Conservation (phyloP, 2,797 vertebrate species). For the Micrastur ruficollis region DNA sequence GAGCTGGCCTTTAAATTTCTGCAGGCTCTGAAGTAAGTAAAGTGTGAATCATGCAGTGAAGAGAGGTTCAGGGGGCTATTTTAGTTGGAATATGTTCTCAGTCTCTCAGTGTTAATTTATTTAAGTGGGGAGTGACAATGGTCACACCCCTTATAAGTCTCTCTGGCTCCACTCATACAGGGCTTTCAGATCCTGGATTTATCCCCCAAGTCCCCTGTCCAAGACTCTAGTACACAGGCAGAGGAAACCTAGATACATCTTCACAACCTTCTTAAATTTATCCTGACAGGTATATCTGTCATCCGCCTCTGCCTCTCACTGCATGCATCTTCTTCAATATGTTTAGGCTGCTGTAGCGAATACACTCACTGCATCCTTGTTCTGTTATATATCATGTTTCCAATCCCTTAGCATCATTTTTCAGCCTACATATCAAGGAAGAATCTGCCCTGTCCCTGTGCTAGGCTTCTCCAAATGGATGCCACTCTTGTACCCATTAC, state of each 20-base stretch:
- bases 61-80: neutral
- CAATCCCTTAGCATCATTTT: neutral
- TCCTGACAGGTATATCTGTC: neutral
- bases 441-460: neutral
- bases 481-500: neutral
- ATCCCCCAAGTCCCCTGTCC: neutral
- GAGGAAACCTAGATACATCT: neutral
- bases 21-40: neutral
- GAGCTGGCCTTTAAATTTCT: slow-evolving; percentile 8
- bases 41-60: neutral
- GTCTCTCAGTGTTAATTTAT: neutral
- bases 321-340: neutral
- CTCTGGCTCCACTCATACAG: neutral
- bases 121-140: neutral
- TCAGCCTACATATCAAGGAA: neutral
- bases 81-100: neutral
- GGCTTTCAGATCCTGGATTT: neutral
- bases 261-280: neutral
- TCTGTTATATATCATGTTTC: neutral
- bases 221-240: neutral
- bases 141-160: neutral
- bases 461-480: neutral
- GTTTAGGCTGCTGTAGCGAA: neutral
- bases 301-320: neutral
- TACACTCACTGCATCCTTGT: neutral